Evolutionary conservation across 2,113 vertebrate species (phyloP), one percentile per base, ranked within the genome.

Genomic region (Balaenoptera acutorostrata): DNA sequence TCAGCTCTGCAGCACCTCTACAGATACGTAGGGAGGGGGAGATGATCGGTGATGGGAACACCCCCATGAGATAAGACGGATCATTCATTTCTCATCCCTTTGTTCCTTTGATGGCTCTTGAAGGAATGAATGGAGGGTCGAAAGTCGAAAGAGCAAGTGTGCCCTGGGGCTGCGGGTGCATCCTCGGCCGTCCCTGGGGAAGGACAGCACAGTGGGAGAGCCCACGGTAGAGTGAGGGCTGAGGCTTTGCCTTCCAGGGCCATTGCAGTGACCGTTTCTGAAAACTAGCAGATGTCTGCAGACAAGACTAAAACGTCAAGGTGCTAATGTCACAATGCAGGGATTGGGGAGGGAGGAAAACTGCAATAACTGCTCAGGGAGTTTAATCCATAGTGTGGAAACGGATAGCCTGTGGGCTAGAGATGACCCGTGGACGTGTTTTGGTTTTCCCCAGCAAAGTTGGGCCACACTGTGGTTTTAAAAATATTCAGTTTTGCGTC

Each of bases 21-120:
- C 1, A 27, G 41, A n/a, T 15, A 29, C 0, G 0, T 7, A 14
- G 41, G 8, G 12, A 5, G 0, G 5, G 6, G 20, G 11, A 15
- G 14, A 23, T 36, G 17, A 11, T 2, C 23, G 14, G 33, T n/a
- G 72, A 71, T 15, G 41, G 75, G 55, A 21, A 21, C 17, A 12
- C 2, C 33, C 31, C 36, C 49, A 14, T 1, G n/a, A 41, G 36
- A 63, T 23, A 31, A 49, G 31, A 21, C 0, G 5, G 14, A 29
- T 27, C 15, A 4, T 55, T 71, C 29, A 5, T 29, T 63, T 78
- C 72, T 71, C 25, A 21, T 13, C 33, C 33, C 33, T 41, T 10
- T 36, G 8, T 36, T 63, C 59, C 36, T 71, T 66, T n/a, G 21
- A 12, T 4, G 33, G 17, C 49, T 75, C 3, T 27, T 4, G 77